Conservation (phyloP, 1,140 invertebrate species). For the Varroa destructor region DNA sequence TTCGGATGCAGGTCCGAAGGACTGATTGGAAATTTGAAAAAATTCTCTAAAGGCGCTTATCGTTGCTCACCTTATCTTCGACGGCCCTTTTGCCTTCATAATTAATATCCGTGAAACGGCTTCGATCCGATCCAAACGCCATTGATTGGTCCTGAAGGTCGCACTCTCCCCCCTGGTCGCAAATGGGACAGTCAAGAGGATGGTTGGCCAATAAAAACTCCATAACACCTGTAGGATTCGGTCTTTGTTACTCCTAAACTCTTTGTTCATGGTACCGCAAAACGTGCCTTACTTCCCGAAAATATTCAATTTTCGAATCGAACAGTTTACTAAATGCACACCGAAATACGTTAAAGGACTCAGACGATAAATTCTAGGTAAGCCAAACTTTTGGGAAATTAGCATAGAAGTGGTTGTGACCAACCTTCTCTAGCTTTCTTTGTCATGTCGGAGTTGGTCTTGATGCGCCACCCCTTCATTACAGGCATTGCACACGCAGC, state of each 20-base stretch:
- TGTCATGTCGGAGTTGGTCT: constrained; percentile 92
- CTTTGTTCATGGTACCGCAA: no score
- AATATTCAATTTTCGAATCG: no score
- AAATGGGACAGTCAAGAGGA: constrained; percentile 97
- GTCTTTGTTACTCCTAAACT: no score
- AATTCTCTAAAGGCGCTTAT: no score
- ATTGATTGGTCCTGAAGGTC: constrained; percentile 93
- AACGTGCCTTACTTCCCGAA: no score
- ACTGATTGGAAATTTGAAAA: no score
- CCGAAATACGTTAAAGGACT: no score
- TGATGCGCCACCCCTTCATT: constrained; percentile 91
- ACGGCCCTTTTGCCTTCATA: constrained; percentile 89
- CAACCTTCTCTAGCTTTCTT: constrained; percentile 65
- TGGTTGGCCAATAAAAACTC: constrained; percentile 97
- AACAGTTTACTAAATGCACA: no score
- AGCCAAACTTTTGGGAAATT: no score
- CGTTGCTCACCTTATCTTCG: constrained; percentile 62
- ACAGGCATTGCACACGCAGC: constrained; percentile 99
- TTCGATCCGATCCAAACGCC: constrained; percentile 94
- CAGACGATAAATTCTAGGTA: no score
- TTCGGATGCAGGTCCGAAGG: no score
- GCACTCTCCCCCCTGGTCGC: constrained; percentile 99
- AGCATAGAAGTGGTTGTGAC: neutral
- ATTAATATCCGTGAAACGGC: constrained; percentile 81
- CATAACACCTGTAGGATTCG: constrained; percentile 65